These are phyloP conservation scores for Brachionus plicatilis DNA, from an alignment of 1,140 invertebrate genomes.

Conservation along the genomic window DNA sequence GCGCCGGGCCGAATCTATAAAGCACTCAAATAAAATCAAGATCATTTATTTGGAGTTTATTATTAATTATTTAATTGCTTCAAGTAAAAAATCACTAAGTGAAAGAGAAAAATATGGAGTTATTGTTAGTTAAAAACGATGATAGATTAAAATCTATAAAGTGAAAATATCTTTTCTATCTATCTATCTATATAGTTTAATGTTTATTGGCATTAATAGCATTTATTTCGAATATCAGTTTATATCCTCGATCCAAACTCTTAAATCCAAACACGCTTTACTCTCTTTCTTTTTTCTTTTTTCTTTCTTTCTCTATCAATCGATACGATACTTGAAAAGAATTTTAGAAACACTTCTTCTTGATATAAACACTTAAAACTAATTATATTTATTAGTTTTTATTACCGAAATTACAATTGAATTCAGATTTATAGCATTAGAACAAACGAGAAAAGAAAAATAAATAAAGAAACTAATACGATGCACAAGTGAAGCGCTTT, in stretches of 20 bases:
- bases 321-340: conserved; percentile 14
- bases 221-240: conserved; percentile 36
- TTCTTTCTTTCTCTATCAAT: background rate
- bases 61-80: conserved; percentile 39
- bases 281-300: background rate
- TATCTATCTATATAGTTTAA: conserved; percentile 19
- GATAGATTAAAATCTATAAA: conserved; percentile 29
- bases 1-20: background rate
- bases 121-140: conserved; percentile 4
- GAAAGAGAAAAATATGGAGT: conserved; percentile 35
- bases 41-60: conserved; percentile 31
- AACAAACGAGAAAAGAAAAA: conserved; percentile 18
- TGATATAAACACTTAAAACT: conserved; percentile 38
- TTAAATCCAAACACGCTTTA: background rate
- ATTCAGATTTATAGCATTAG: conserved; percentile 33
- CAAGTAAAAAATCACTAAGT: conserved; percentile 30
- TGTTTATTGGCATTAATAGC: conserved; percentile 37
- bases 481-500: conserved; percentile 33
- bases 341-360: conserved; percentile 30
- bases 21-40: background rate
- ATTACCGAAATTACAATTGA: conserved; percentile 36
- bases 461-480: conserved; percentile 32
- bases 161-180: conserved; percentile 9
- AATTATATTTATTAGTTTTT: conserved; percentile 38
- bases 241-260: conserved; percentile 22